Base-by-base conservation (phyloP, 1,140 invertebrate species). In the Pogonognathellus flavescens region DNA sequence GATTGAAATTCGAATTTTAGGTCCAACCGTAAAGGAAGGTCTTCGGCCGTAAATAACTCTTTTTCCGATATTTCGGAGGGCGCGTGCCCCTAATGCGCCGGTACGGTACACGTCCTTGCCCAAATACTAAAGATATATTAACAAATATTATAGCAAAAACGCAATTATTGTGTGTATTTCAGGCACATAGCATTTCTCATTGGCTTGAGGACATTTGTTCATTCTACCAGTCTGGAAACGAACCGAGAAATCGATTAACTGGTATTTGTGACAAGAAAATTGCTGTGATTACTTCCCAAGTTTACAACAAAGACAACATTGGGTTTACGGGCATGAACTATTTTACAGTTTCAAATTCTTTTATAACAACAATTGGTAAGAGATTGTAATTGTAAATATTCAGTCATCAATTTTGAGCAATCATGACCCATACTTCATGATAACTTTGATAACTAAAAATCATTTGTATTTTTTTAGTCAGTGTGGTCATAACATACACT, bases 251-350 rank as follows among this genome's bases (percentile, higher is more conserved):
- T 18, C 1, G 60, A 49, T 20, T 49, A 16, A 31, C 9, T 14
- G 25, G 8, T 10, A 72, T 66, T 22, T 4, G 1, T 25, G 6
- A 18, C 2, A 18, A 60, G 20, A 82, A 52, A 13, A 18, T 83
- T 8, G 11, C 70, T 3, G n/a, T 83, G 9, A 25, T 83, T 49
- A 66, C 82, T 14, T 49, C 82, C 2, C 60, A 83, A 70, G 50
- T 83, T 18, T 83, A 70, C 60, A 13, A 8, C 0, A 70, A 70
- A 41, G 82, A 83, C 70, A 22, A 10, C 16, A 66, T 83, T 70
- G 82, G 82, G 18, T 83, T 83, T 53, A 70, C 31, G 11, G 82
- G 82, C 10, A n/a, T 83, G 8, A 49, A 83, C 13, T 83, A 62
- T n/a, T 83, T 83, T 10, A 83, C 60, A 7, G n/a, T 83, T 52